Evolutionary conservation across 53 echinoderm and acorn worm species (phyloP), one percentile per base, ranked within the genome.

Genomic region (Patiria pectinifera): DNA sequence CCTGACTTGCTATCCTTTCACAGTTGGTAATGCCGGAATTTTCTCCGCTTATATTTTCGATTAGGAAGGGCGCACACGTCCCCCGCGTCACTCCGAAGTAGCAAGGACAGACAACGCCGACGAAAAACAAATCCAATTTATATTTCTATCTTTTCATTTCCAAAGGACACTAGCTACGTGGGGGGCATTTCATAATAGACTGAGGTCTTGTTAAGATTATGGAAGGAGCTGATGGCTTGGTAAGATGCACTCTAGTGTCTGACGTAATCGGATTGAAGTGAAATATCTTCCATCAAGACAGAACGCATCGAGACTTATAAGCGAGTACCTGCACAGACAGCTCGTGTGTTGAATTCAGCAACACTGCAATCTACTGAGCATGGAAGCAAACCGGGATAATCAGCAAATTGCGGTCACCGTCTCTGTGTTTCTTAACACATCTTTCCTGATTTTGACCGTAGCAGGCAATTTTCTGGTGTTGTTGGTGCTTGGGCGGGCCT

Each of bases 401-500:
- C 26, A 18, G 19, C 15, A 18, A 18, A 66, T 43, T 16, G 18
- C 59, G 15, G 76, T 75, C 15, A 87, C 72, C n/a, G 21, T 74
- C 72, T 71, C 86, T 1, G 9, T 87, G 14, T 15, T 78, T 14
- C 76, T 78, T 22, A 87, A 35, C 35, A 77, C 48, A 71, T 71
- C 71, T 45, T 59, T 77, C 19, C 19, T 45, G 76, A 43, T 77
- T 61, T 25, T 83, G 44, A 91, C 84, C 18, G 18, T 53, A 6
- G 53, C 69, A 21, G 91, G 91, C 2, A 91, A 91, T 45, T 83
- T 83, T 4, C 11, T 83, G 25, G 91, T 69, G 43, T 53, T 91
- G 49, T 14, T 91, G 24, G 82, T 83, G 35, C 82, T 91, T 13
- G 69, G 82, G 9, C 91, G 48, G 18, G 69, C 69, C 53, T 61